A percentile compares a stretch with the other conserved stretches of the same genome.
Evolutionary conservation across 2,113 vertebrate genomes (phyloP).

Genomic region (Antennarius striatus): DNA sequence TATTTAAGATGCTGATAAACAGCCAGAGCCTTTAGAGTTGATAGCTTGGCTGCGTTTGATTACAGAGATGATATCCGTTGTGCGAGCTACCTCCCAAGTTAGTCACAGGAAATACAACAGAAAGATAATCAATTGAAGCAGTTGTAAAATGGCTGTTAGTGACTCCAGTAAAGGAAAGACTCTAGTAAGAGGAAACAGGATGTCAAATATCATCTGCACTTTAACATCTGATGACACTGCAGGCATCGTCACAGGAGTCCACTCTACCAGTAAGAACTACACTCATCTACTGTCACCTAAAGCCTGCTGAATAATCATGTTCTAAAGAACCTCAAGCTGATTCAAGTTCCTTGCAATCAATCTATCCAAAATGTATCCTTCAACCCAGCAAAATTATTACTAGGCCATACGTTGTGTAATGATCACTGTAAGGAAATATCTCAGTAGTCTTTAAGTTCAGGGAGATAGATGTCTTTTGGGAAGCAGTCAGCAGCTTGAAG

Average conservation of each 20-base stretch:
- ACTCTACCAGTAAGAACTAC: background rate
- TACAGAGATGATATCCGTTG: conserved; percentile 4
- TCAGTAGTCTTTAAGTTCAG: background rate
- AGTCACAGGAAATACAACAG: conserved; percentile 3
- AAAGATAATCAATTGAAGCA: conserved; percentile 11
- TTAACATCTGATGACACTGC: conserved; percentile 30
- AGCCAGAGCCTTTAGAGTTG: background rate
- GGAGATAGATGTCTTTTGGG: conserved; percentile 3
- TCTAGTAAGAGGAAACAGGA: conserved; percentile 17
- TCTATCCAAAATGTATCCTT: background rate
- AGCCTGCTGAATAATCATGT: conserved; percentile 19
- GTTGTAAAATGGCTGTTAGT: conserved; percentile 2
- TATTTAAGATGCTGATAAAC: background rate
- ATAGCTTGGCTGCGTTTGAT: background rate
- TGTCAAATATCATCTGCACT: conserved; percentile 43
- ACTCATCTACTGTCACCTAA: background rate
- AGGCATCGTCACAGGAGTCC: conserved; percentile 7
- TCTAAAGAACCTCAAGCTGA: conserved; percentile 18
- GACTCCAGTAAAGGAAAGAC: conserved; percentile 16
- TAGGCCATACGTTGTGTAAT: too few species aligned
- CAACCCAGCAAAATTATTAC: too few species aligned
- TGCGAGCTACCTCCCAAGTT: background rate
- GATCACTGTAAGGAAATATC: too few species aligned
- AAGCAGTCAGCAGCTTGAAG: conserved; percentile 34
- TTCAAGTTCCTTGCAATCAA: conserved; percentile 27